Conservation (phyloP, 92 coral and sea anemone species). For the Galaxea fascicularis region DNA sequence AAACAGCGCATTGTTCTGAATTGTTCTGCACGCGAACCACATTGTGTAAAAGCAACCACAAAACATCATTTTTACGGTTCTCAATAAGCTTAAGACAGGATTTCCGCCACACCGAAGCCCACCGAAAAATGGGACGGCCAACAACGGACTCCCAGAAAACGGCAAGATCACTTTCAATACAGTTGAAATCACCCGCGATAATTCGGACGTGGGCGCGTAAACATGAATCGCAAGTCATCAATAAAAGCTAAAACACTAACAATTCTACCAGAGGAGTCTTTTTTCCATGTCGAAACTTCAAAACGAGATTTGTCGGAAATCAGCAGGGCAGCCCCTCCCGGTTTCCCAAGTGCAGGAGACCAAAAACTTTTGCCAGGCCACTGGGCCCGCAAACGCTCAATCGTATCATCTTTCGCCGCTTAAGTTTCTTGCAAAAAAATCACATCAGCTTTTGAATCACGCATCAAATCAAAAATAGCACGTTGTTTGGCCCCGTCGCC, state of each 20-base stretch:
- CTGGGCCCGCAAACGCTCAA: not conserved
- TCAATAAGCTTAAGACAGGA: no score
- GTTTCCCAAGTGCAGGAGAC: conserved; percentile 28
- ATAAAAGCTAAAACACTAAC: not conserved
- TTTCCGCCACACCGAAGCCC: no score
- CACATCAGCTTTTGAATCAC: not conserved
- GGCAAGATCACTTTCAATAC: not conserved
- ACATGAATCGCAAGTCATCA: not conserved
- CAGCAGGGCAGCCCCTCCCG: conserved; percentile 21
- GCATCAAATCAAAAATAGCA: not conserved
- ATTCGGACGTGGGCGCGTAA: not conserved
- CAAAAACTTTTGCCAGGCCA: conserved; percentile 36
- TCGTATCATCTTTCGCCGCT: no score
- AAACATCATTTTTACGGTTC: no score
- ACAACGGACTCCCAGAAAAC: no score
- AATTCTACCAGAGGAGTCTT: conserved; percentile 27
- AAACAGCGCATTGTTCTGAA: no score
- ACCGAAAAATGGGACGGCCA: no score
- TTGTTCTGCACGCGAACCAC: no score
- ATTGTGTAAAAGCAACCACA: no score
- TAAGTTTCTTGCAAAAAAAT: conserved; percentile 27
- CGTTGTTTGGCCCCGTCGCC: not conserved
- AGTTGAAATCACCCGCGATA: conserved; percentile 9
- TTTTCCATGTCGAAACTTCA: not conserved
- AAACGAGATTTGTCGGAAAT: not conserved